Base-by-base conservation (phyloP, 92 coral and sea anemone genomes). In the Isaurus tuberculatus region DNA sequence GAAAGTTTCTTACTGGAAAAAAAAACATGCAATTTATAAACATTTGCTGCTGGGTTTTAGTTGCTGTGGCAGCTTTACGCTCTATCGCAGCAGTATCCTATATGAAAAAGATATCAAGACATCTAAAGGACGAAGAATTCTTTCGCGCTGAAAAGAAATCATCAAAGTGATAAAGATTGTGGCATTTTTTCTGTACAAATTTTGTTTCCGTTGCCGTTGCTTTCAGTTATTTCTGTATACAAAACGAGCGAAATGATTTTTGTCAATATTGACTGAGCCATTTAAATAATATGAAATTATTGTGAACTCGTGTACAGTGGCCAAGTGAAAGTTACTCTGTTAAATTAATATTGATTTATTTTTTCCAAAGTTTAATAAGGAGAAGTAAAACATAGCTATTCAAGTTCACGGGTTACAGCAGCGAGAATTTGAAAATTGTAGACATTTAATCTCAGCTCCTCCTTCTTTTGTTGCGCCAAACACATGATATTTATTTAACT, bases 381-480 rank as follows among this genome's bases (percentile, higher is more conserved):
- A 79, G 26, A 69, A 53, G 66, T 66, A 77, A 57, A 69, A 77
- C 43, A 63, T 60, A 36, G 79, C 57, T 87, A 74, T 65, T 53
- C 75, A 34, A 67, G 49, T 69, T 80, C 65, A 34, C 34, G 43
- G 79, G 61, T 68, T 72, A 55, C 9, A 37, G 84, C 69, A 63
- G 53, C 65, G 73, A 73, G 33, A 83, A 66, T 75, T 65, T 61
- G 74, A 64, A 71, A 74, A 73, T 84, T 75, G 67, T 57, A 44
- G 72, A 81, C 78, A 57, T 89, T 81, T 87, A 85, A 89, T 81
- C 40, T 65, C 72, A 75, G 87, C 92, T 89, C 90, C 92, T 85
- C 92, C 92, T 89, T 32, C 85, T 73, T 86, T 85, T 69, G 63
- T 84, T 43, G 82, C 49, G 65, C 30, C 37, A 60, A 48, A 60